Evolutionary conservation across 2,888 invertebrate species (phyloP).

Genomic region (Maniola hyperantus): DNA sequence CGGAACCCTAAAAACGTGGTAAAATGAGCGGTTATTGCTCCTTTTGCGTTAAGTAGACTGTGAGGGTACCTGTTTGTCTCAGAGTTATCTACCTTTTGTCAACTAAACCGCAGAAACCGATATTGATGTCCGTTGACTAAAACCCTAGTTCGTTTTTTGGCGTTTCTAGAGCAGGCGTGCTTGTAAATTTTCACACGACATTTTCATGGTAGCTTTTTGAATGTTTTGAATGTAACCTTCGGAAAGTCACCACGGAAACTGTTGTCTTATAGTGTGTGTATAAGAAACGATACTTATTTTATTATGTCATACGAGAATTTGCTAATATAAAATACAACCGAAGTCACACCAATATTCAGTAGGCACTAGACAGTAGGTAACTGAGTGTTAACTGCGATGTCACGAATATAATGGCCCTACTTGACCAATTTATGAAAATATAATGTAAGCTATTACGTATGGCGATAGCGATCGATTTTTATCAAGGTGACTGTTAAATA

Average conservation of each 20-base stretch:
- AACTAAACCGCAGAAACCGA: too few species aligned
- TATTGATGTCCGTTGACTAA: too few species aligned
- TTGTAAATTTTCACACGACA: background rate
- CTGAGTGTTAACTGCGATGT: slow-evolving; percentile 2
- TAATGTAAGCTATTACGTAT: background rate
- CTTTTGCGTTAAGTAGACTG: too few species aligned
- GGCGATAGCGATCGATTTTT: slow-evolving; percentile 1
- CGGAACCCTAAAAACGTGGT: too few species aligned
- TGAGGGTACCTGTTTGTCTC: too few species aligned
- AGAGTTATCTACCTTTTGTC: too few species aligned
- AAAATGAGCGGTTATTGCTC: too few species aligned
- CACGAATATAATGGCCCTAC: background rate
- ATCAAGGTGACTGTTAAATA: background rate
- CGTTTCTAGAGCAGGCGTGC: background rate
- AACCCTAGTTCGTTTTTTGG: too few species aligned
- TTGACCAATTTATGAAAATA: slow-evolving; percentile 15
- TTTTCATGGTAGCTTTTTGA: too few species aligned
- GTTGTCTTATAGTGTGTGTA: background rate
- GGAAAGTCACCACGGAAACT: background rate
- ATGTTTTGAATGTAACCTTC: background rate
- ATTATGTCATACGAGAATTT: background rate
- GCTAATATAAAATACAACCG: background rate
- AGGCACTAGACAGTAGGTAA: too few species aligned
- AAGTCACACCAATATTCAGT: background rate
- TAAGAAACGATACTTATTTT: background rate